Evolutionary conservation across 2,797 vertebrate genomes (phyloP), one percentile per base, ranked within the genome.

Genomic region (Chloroceryle inda): DNA sequence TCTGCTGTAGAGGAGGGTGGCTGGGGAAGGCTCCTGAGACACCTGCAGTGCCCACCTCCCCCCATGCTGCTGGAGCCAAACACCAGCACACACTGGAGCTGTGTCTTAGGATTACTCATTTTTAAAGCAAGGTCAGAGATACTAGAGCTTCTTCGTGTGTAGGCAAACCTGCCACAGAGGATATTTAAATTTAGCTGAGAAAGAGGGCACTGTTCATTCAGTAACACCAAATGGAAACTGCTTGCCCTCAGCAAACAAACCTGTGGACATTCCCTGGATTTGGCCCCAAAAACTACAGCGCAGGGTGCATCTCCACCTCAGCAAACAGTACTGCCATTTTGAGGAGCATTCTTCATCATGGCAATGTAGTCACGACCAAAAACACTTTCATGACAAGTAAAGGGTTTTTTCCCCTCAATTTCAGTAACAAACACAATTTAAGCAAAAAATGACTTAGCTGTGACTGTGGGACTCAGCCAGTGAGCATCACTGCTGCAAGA

Each of bases 401-500:
- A 94, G 37, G 38, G 37, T 5, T 29, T 83, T 16, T 31, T 17
- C 8, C 19, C 66, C 62, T 53, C 71, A 33, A 16, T 89, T 92
- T 89, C 44, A 62, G 78, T 64, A 80, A 91, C 0, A 0, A 95
- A 56, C 37, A 61, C 2, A 37, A 81, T 66, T 94, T 55, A 61
- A 94, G 73, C 26, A 88, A 59, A 82, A 93, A 94, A 89, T 90
- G 86, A 80, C 85, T 84, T 71, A 96, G 40, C 59, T 3, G 1
- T 74, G 71, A 82, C 69, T 74, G 62, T 44, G 29, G 7, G 26
- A 50, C 53, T 94, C 78, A 69, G 38, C 59, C 66, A 85, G 72
- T 0, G 23, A 89, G 42, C 63, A 47, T 56, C 16, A 2, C 33
- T 38, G 31, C 71, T 76, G 93, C 67, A 52, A 52, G 31, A 81